Percentiles rank a stretch among this genome's conserved stretches.
phyloP scores from a whole-genome alignment of 1,140 invertebrate genomes.

The honey bee (Apis mellifera) region Amel_HAv3.1 CM009931.2:19400501-19401000 shows the following conservation, averaged over 20 bases:
- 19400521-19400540: neutral
- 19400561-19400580: neutral
- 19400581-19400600: neutral
- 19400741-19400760: neutral
- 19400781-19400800: neutral
- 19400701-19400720: neutral
- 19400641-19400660: neutral
- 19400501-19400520: neutral
- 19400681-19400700: neutral
- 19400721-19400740: neutral
- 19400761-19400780: neutral
- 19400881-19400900: neutral
- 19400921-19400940: neutral
- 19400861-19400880: conserved; percentile 11
- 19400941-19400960: neutral
- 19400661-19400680: neutral
- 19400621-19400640: conserved; percentile 44
- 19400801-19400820: neutral
- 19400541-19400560: neutral
- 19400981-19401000: conserved; percentile 13
- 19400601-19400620: neutral
- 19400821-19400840: neutral
- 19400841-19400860: neutral
- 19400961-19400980: neutral
- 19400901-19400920: neutral